A percentile compares a stretch with the other conserved stretches of the same genome.
phyloP scores from a whole-genome alignment of 1,140 invertebrate genomes.

The Helicoverpa armigera region DNA sequence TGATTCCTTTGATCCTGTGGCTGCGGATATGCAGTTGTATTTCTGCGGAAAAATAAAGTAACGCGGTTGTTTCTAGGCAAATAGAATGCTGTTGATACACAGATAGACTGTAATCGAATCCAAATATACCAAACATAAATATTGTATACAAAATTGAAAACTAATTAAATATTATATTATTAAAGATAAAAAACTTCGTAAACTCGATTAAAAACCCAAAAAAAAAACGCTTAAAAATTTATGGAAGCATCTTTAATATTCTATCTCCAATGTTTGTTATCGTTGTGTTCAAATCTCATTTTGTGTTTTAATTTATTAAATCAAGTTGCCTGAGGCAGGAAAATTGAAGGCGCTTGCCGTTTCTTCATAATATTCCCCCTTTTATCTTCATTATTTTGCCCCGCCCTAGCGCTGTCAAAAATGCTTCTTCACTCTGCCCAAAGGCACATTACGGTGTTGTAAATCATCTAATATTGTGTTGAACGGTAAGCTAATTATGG shows the following conservation, averaged over 20 bases:
- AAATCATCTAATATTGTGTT: constrained; percentile 37
- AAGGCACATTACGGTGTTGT: constrained; percentile 24
- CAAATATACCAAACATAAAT: not conserved
- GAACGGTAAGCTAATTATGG: constrained; percentile 35
- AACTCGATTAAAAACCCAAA: not conserved
- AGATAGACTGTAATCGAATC: too few species aligned
- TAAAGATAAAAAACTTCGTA: not conserved
- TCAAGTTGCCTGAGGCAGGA: constrained; percentile 17
- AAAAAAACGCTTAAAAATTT: constrained; percentile 1
- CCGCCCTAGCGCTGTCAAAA: constrained; percentile 40
- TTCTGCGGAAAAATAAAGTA: not conserved
- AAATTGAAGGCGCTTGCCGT: constrained; percentile 34
- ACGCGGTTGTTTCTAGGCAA: too few species aligned
- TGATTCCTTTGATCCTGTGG: constrained; percentile 31
- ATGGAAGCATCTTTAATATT: not conserved
- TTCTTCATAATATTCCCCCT: constrained; percentile 36
- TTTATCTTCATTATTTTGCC: constrained; percentile 45
- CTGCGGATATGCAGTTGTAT: constrained; percentile 2
- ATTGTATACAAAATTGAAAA: not conserved
- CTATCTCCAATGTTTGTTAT: constrained; percentile 35
- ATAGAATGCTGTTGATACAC: too few species aligned
- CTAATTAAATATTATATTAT: not conserved
- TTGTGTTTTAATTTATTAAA: constrained; percentile 48
- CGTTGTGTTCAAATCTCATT: constrained; percentile 29
- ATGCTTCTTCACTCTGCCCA: constrained; percentile 25